phyloP scores from a whole-genome alignment of 35 echinoderm and acorn worm species.

The Patiria miniata region DNA sequence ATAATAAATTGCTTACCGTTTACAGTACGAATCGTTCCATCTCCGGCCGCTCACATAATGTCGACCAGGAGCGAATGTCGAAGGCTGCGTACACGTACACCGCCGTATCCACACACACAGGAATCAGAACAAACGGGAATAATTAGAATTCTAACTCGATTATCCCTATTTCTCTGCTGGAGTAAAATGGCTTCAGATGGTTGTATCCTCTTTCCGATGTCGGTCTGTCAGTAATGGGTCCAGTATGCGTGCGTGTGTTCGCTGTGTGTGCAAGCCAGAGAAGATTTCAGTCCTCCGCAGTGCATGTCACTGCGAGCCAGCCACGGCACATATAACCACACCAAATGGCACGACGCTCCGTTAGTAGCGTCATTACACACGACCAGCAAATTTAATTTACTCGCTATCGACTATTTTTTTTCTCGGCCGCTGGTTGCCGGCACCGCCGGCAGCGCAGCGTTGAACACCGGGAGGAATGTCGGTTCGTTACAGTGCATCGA shows the following conservation, averaged over 20 bases:
- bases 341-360: constrained; percentile 18
- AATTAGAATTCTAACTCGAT: constrained; percentile 22
- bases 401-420: constrained; percentile 19
- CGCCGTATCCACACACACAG: background rate
- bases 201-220: background rate
- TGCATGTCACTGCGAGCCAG: background rate
- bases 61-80: background rate
- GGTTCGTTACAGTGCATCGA: background rate
- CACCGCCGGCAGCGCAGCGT: background rate
- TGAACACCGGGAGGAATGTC: background rate
- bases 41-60: background rate
- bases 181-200: background rate
- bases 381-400: constrained; percentile 23
- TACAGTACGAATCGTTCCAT: constrained; percentile 5
- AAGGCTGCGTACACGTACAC: background rate
- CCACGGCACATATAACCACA: background rate
- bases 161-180: background rate
- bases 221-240: background rate
- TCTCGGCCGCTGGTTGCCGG: constrained; percentile 3
- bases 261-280: background rate
- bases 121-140: background rate
- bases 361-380: constrained; percentile 33
- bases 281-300: background rate
- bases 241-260: background rate
- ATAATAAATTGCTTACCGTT: background rate